Conservation (phyloP, 2,113 vertebrate genomes). For the Pongo pygmaeus region DNA sequence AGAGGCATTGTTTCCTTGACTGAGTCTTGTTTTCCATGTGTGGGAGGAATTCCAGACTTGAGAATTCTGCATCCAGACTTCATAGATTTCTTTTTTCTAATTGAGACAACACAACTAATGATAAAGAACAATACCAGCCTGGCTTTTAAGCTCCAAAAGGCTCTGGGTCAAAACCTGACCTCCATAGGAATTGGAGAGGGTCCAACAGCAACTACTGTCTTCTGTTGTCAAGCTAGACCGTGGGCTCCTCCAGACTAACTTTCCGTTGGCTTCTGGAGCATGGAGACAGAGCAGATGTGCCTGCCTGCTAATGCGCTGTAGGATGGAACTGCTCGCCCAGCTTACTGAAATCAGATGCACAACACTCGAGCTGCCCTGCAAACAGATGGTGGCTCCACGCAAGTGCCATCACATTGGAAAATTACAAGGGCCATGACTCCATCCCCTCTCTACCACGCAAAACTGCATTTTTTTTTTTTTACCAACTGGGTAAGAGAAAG, state of each 20-base stretch:
- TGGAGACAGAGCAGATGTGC: constrained; percentile 35
- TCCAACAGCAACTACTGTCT: constrained; percentile 67
- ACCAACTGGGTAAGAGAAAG: not conserved
- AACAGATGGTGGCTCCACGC: constrained; percentile 5
- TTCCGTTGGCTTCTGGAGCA: constrained; percentile 9
- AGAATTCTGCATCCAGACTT: constrained; percentile 68
- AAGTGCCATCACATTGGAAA: not conserved
- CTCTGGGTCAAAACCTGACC: constrained; percentile 57
- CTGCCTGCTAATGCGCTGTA: not conserved
- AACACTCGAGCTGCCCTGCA: not conserved
- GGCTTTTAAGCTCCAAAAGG: constrained; percentile 39
- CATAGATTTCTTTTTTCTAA: constrained; percentile 26
- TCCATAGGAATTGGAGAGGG: not conserved
- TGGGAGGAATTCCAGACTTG: constrained; percentile 71
- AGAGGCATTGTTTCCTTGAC: constrained; percentile 45
- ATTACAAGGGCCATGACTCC: not conserved
- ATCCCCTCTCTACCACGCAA: not conserved
- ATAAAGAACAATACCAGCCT: constrained; percentile 65
- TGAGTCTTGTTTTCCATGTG: constrained; percentile 42
- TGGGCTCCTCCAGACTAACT: not conserved
- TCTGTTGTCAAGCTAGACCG: constrained; percentile 28
- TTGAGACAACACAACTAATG: constrained; percentile 56
- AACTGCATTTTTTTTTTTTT: not conserved
- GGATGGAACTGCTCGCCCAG: not conserved
- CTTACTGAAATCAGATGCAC: constrained; percentile 58